These are phyloP conservation scores for Halichondria panicea DNA, from an alignment of 37 sponge, comb jelly and placozoan genomes.

Conservation along the genomic window DNA sequence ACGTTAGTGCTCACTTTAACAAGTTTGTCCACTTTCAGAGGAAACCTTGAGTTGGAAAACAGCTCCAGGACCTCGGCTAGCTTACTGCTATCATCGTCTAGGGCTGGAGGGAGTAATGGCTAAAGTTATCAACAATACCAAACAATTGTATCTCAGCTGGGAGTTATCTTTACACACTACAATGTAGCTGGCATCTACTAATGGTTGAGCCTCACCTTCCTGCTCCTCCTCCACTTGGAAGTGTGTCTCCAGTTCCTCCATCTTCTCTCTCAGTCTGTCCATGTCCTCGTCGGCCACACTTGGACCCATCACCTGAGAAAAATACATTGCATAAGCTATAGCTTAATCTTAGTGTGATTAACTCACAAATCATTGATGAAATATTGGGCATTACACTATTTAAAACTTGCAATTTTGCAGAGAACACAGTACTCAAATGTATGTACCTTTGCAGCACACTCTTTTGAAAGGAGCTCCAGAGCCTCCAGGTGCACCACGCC, in stretches of 20 bases:
- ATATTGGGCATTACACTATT: too few species aligned
- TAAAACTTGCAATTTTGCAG: too few species aligned
- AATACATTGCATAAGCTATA: slow-evolving; percentile 4
- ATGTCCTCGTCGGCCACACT: slow-evolving; percentile 1
- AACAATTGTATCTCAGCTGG: background rate
- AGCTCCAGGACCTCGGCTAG: slow-evolving; percentile 36
- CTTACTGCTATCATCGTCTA: slow-evolving; percentile 41
- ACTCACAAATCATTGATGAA: background rate
- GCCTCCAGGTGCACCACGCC: slow-evolving; percentile 87
- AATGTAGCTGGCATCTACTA: too few species aligned
- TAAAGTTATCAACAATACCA: background rate
- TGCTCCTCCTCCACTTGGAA: slow-evolving; percentile 20
- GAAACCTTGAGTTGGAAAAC: slow-evolving; percentile 37
- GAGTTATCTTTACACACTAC: background rate
- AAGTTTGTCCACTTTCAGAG: slow-evolving; percentile 62
- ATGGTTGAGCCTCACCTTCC: background rate
- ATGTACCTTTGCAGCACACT: slow-evolving; percentile 71
- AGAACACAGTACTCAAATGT: too few species aligned
- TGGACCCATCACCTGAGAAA: background rate
- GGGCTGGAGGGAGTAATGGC: background rate
- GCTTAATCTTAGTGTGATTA: background rate
- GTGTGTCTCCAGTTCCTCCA: slow-evolving; percentile 14
- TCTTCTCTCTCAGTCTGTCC: slow-evolving; percentile 7
- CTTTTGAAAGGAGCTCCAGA: slow-evolving; percentile 84
- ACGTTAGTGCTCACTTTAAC: slow-evolving; percentile 8